These are phyloP conservation scores for Biston betularia DNA, from an alignment of 2,888 invertebrate genomes.

Conservation along the genomic window DNA sequence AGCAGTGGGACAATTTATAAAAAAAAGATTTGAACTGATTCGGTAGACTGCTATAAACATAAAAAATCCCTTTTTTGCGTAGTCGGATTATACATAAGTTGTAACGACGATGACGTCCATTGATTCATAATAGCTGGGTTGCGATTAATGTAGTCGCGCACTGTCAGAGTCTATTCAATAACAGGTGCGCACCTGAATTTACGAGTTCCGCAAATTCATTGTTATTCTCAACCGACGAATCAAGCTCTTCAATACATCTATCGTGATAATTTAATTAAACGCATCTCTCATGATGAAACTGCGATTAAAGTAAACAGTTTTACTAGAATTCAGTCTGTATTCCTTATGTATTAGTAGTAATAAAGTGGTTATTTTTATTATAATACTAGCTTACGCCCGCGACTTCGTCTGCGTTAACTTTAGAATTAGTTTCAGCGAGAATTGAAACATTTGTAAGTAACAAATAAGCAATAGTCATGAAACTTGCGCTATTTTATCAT, in stretches of 20 bases:
- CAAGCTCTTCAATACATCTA: constrained; percentile 62
- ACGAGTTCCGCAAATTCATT: constrained; percentile 77
- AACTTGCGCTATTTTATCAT: too few relatives aligned
- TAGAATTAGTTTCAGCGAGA: too few relatives aligned
- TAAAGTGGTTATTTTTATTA: too few relatives aligned
- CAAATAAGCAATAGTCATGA: too few relatives aligned
- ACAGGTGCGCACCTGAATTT: constrained; percentile 78
- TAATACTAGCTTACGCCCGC: too few relatives aligned
- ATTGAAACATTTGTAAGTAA: too few relatives aligned
- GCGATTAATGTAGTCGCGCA: constrained; percentile 71
- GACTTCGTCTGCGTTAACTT: too few relatives aligned
- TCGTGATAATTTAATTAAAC: constrained; percentile 55
- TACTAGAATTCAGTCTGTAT: constrained; percentile 12
- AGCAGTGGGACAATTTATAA: too few relatives aligned
- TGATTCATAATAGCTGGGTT: constrained; percentile 64
- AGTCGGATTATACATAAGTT: constrained; percentile 37
- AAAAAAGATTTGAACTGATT: too few relatives aligned
- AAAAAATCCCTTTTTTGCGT: too few relatives aligned
- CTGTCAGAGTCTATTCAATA: constrained; percentile 72
- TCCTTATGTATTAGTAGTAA: neutral
- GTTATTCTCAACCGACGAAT: constrained; percentile 74
- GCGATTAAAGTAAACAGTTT: constrained; percentile 19
- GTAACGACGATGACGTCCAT: constrained; percentile 46
- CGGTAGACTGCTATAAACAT: too few relatives aligned
- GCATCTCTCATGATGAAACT: constrained; percentile 39